Evolutionary conservation across 2,113 vertebrate genomes (phyloP), one percentile per base, ranked within the genome.

Genomic region (Clarias magur): DNA sequence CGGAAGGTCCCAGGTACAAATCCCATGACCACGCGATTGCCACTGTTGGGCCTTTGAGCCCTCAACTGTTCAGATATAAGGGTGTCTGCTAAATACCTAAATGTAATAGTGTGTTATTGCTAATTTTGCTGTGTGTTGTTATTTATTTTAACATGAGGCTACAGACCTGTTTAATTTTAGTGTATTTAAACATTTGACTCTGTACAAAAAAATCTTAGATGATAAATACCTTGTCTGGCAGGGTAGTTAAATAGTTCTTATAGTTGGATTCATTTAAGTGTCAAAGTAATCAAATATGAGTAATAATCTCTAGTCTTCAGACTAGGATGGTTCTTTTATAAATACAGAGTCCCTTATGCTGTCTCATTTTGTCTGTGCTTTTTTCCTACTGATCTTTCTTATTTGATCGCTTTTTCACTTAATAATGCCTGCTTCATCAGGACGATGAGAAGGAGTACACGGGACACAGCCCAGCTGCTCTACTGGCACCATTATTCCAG

Each of bases 401-500:
- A 11, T 21, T 54, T 53, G n/a, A 30, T 57, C 9, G 10, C 10
- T 25, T 57, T 11, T 48, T 57, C 10, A 16, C 21, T 23, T 0
- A 42, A 21, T 62, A n/a, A 19, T 56, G 17, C 10, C 88, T 15
- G 88, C 78, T 57, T 42, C 85, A 16, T 93, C 89, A 99, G 98
- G 96, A 96, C 93, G 95, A 97, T 89, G 95, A 96, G 25, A 97
- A 96, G 85, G 96, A 95, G n/a, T 99, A 99, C 67, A 93, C 89
- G 42, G 98, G 98, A 7, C 97, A 95, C 21, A 92, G 88, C 91
- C 97, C 99, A 30, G 94, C 91, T 83, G 94, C 95, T 19, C 93
- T 99, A 27, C 94, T 99, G 88, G 97, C 98, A 63, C 97, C 97
- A 13, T 94, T 99, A 3, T 99, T 99, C 93, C 99, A 97, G 91